Conservation (phyloP, 2,888 invertebrate species). For the Orthosia gothica region DNA sequence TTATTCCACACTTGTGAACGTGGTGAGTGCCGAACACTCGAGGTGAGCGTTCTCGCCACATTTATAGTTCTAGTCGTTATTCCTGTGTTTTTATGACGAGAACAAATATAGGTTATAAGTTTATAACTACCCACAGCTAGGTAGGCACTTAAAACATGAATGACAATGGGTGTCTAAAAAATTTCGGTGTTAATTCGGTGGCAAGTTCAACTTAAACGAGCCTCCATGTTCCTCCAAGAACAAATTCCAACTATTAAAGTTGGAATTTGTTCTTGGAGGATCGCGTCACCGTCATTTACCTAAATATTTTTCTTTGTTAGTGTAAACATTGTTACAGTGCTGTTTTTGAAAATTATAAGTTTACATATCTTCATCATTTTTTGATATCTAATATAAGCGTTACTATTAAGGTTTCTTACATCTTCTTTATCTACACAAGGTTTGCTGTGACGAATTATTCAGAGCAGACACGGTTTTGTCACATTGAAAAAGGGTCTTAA, state of each 20-base stretch:
- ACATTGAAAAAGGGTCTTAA: neutral
- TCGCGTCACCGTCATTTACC: no score
- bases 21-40: conserved; percentile 29
- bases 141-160: conserved; percentile 12
- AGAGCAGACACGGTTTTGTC: neutral
- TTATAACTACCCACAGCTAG: neutral
- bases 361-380: no score
- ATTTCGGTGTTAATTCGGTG: no score
- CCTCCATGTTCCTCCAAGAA: no score
- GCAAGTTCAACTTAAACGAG: neutral
- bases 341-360: no score
- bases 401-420: no score
- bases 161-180: neutral
- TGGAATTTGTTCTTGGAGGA: no score
- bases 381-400: no score
- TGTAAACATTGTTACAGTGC: no score
- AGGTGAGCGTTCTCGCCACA: conserved; percentile 29
- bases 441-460: neutral
- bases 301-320: no score
- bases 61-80: conserved; percentile 47
- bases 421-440: no score
- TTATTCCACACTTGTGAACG: conserved; percentile 41
- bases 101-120: conserved; percentile 7
- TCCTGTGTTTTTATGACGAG: conserved; percentile 41
- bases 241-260: no score